Evolutionary conservation across 2,113 vertebrate species (phyloP), one percentile per base, ranked within the genome.

Genomic region (Ranitomeya imitator): DNA sequence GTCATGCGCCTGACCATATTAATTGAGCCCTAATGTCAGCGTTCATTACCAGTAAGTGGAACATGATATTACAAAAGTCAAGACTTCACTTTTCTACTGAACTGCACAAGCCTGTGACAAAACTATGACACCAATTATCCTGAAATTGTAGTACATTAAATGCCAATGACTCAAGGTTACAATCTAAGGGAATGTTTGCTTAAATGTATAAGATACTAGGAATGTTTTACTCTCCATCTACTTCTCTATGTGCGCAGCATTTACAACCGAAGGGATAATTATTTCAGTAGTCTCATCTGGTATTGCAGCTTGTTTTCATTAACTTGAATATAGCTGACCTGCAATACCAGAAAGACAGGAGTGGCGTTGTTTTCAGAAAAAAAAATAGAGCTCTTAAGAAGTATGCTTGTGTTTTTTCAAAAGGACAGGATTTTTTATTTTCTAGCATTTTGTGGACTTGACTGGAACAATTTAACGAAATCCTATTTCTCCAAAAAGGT

Each of bases 1-100:
- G 86, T 71, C 86, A 87, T 86, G 69, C 21, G n/a, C 16, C 77
- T 80, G 77, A 80, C 52, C 86, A n/a, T 67, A 78, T 80, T 87
- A 87, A 87, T 87, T 87, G 86, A 79, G 77, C 86, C 52, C 86
- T 55, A 55, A 79, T 80, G 77, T 87, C 86, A 87, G 77, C 71
- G 86, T 87, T 87, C 86, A 87, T 87, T 87, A 87, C 59, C 14
- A 14, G 85, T 86, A 86, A 86, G 85, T 57, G 31, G 63, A 87
- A 87, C 77, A 80, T 16, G 23, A 55, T 71, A 69, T 87, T 79
- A 65, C 74, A 78, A 78, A 79, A 79, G 85, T 59, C 61, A 87
- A 80, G 55, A 67, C 77, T 80, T 87, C 77, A 71, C 86, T 80
- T 71, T 79, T 71, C 67, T 60, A 54, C n/a, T 79, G 61, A 87